These are phyloP conservation scores for Rotaria socialis DNA, from an alignment of 2,888 invertebrate genomes.

Conservation along the genomic window DNA sequence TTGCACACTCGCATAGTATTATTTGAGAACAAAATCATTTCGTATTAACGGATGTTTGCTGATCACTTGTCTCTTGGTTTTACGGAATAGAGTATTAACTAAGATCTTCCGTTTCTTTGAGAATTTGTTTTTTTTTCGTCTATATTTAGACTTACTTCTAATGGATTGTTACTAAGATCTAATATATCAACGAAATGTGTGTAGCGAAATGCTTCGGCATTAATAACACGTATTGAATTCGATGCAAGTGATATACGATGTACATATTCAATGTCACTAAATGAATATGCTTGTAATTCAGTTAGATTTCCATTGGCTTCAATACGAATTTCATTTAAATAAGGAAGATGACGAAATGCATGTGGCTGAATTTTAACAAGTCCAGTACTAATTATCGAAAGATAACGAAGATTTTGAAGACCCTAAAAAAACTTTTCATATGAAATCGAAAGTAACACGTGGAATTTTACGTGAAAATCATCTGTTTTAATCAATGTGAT, in stretches of 20 bases:
- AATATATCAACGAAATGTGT: constrained; percentile 26
- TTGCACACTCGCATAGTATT: too few relatives aligned
- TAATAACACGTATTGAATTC: not conserved
- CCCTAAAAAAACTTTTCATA: not conserved
- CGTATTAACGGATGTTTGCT: too few relatives aligned
- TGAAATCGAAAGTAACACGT: not conserved
- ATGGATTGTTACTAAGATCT: constrained; percentile 17
- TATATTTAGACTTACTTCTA: not conserved
- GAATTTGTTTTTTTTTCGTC: not conserved
- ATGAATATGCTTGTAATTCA: not conserved
- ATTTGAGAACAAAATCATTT: too few relatives aligned
- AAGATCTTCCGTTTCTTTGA: not conserved
- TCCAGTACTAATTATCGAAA: constrained; percentile 1
- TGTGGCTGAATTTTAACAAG: not conserved
- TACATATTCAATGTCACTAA: constrained; percentile 19
- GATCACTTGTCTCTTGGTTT: too few relatives aligned
- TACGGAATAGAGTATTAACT: not conserved
- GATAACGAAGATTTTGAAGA: not conserved
- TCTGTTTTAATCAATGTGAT: not conserved
- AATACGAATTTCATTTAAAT: not conserved
- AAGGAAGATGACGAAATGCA: not conserved
- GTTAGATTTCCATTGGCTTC: not conserved
- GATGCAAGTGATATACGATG: not conserved
- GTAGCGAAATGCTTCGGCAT: constrained; percentile 16
- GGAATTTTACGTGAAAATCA: not conserved